Evolutionary conservation across 2,797 vertebrate species (phyloP), one percentile per base, ranked within the genome.

Genomic region (Sphenopsis melanotis): DNA sequence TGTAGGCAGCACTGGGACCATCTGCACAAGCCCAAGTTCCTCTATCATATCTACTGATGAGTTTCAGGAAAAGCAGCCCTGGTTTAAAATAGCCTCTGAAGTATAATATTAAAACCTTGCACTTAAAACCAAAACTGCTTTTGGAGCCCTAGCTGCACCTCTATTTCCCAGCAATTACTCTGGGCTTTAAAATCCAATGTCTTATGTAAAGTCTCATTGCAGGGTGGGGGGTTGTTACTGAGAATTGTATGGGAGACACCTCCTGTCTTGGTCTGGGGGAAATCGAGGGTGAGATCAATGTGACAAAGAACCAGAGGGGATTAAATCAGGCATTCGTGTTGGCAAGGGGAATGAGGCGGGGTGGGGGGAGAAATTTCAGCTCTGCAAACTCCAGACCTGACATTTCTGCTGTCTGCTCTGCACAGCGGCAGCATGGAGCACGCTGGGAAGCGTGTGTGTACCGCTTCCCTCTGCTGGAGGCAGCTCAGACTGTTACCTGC

Each of bases 401-500:
- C 57, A 37, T 80, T 86, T 70, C 82, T 66, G 52, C 65, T 2
- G 29, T 39, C 49, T 89, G 72, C 83, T 86, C 34, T 83, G 69
- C 94, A 83, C 49, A 80, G 88, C 56, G 1, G 81, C 79, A 66
- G 84, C 79, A 88, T 0, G 13, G 71, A 94, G 76, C 85, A 66
- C 21, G 4, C 71, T 66, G 82, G 78, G 88, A 93, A 87, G 78
- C 1, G 2, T 2, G 68, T 82, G 94, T 59, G 83, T 81, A 75
- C 87, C 92, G 72, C 93, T 93, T 95, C 96, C 96, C 96, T 95
- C 95, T 97, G 91, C 96, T 93, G 96, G 96, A 96, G 90, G 76
- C 93, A 95, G 90, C 94, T 82, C 80, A 89, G 70, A 95, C 82
- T 93, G 92, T 95, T 94, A 93, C 94, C 83, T 91, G 81, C 52